Percentiles rank a stretch among this genome's conserved stretches.
Conservation (phyloP, 2,888 invertebrate species). For the Syritta pipiens region DNA sequence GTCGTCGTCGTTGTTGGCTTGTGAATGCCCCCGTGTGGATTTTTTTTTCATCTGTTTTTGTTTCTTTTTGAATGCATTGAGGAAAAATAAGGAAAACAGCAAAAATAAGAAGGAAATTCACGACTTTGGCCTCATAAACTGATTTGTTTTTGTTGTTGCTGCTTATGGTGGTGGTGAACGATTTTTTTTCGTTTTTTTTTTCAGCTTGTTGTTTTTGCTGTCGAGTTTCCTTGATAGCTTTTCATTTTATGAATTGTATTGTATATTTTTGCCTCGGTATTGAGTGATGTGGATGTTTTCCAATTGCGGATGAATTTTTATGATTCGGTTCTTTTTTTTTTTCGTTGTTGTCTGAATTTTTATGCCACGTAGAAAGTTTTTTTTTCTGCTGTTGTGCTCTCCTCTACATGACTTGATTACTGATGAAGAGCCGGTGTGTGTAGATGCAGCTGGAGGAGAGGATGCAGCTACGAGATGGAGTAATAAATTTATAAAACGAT, state of each 20-base stretch:
- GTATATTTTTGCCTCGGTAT: conserved; percentile 43
- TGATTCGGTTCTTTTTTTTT: conserved; percentile 1
- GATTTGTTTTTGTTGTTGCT: conserved; percentile 46
- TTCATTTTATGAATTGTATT: conserved; percentile 64
- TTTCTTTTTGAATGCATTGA: conserved; percentile 26
- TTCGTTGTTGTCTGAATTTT: conserved; percentile 37
- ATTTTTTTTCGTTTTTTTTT: conserved; percentile 18
- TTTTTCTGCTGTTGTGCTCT: neutral
- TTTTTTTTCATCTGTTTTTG: conserved; percentile 23
- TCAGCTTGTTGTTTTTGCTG: conserved; percentile 9
- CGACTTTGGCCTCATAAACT: conserved; percentile 66
- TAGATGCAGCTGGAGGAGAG: conserved; percentile 4
- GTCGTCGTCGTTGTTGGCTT: conserved; percentile 10
- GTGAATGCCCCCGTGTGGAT: conserved; percentile 32
- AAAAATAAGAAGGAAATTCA: conserved; percentile 41
- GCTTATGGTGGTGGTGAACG: conserved; percentile 45
- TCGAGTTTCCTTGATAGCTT: conserved; percentile 64
- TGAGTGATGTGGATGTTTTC: conserved; percentile 65
- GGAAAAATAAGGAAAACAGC: conserved; percentile 36
- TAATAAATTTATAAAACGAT: conserved; percentile 22
- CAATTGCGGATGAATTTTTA: conserved; percentile 60
- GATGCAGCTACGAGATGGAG: conserved; percentile 1
- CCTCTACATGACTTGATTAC: conserved; percentile 53
- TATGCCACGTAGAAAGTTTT: conserved; percentile 44
- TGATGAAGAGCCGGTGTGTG: conserved; percentile 46